These are phyloP conservation scores for Cephus nigrinus DNA, from an alignment of 2,888 invertebrate genomes.

Conservation along the genomic window DNA sequence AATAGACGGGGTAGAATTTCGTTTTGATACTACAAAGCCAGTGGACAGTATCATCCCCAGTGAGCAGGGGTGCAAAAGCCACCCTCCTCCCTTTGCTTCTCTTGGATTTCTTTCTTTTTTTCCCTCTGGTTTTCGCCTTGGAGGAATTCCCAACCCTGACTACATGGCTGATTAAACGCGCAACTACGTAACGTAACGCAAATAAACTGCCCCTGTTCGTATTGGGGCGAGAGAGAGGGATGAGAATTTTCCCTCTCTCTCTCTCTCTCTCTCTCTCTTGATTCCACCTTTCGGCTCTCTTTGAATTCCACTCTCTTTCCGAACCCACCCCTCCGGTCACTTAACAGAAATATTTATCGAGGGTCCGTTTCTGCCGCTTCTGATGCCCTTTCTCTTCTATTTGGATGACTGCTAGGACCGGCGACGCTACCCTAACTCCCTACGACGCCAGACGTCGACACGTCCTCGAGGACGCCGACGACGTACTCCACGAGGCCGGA, in stretches of 20 bases:
- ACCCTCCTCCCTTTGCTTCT: not conserved
- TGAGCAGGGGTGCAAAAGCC: not conserved
- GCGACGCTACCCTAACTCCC: constrained; percentile 3
- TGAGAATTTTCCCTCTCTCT: not conserved
- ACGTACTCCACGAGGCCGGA: not conserved
- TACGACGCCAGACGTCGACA: constrained; percentile 18
- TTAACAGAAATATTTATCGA: constrained; percentile 65
- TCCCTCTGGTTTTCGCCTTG: constrained; percentile 44
- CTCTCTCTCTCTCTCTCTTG: constrained; percentile 40
- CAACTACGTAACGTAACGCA: constrained; percentile 64
- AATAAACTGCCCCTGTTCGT: constrained; percentile 51
- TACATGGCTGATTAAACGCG: constrained; percentile 65
- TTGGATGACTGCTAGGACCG: constrained; percentile 25
- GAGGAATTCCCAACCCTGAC: constrained; percentile 23
- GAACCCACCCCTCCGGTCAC: constrained; percentile 52
- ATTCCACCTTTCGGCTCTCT: constrained; percentile 62
- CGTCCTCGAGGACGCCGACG: not conserved
- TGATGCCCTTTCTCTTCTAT: constrained; percentile 24
- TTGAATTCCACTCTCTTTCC: constrained; percentile 49
- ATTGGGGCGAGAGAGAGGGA: not conserved
- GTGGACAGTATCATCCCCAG: not conserved
- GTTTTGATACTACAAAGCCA: not conserved
- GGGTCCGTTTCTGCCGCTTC: constrained; percentile 27
- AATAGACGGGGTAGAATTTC: not conserved
- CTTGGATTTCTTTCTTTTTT: constrained; percentile 32